These are phyloP conservation scores for Cotesia congregata DNA, from an alignment of 2,888 invertebrate species.

Conservation along the genomic window DNA sequence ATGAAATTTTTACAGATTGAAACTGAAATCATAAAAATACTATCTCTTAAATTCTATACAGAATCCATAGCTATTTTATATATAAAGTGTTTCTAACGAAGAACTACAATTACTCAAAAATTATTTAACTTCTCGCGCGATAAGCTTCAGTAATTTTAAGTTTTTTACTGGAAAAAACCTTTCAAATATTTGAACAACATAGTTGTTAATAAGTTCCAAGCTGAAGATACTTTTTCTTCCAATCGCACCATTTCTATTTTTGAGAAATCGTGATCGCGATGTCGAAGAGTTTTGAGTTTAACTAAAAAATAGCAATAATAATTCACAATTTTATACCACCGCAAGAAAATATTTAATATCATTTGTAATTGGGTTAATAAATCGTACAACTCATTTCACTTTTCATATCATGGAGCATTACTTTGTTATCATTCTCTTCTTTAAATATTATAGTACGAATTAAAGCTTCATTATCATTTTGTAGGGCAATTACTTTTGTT, in stretches of 20 bases:
- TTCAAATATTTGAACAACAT: conserved; percentile 27
- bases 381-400: conserved; percentile 49
- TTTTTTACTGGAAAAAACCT: background rate
- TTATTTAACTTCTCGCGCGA: too few relatives aligned
- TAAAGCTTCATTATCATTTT: conserved; percentile 45
- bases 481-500: conserved; percentile 40
- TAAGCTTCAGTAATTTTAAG: too few relatives aligned
- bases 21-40: too few relatives aligned
- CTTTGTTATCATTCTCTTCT: conserved; percentile 45
- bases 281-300: conserved; percentile 42
- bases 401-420: conserved; percentile 41
- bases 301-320: conserved; percentile 28
- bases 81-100: too few relatives aligned
- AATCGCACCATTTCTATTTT: conserved; percentile 30
- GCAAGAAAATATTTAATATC: too few relatives aligned
- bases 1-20: too few relatives aligned
- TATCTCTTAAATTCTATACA: too few relatives aligned
- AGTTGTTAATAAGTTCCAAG: conserved; percentile 14
- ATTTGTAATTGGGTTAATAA: background rate
- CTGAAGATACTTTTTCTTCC: conserved; percentile 25
- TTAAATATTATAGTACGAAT: conserved; percentile 49
- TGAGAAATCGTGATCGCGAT: conserved; percentile 35
- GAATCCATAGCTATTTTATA: too few relatives aligned
- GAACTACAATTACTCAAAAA: too few relatives aligned
- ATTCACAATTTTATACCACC: background rate